A percentile compares a stretch with the other conserved stretches of the same genome.
phyloP scores from a whole-genome alignment of 1,140 invertebrate genomes.

The Aphelenchoides fujianensis region DNA sequence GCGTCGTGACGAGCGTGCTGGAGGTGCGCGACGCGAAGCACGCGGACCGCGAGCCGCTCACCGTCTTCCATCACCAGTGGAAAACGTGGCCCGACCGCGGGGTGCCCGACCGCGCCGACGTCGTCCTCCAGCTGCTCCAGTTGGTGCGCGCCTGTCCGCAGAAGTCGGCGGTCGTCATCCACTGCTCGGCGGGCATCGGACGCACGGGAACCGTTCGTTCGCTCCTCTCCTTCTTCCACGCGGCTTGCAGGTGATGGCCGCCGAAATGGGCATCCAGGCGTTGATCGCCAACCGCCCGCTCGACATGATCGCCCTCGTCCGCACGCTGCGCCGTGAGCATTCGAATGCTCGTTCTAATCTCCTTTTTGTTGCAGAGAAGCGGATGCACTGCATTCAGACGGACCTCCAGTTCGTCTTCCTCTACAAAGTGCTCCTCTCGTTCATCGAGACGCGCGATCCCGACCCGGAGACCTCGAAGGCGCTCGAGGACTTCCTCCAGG shows the following conservation, averaged over 20 bases:
- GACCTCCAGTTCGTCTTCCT: no score
- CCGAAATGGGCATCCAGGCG: no score
- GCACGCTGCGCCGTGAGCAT: not conserved
- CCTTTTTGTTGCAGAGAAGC: not conserved
- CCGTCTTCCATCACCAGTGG: constrained; percentile 24
- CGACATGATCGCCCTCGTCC: no score
- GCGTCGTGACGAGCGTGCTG: not conserved
- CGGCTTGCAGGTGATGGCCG: no score
- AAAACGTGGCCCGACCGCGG: constrained; percentile 18
- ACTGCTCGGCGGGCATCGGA: constrained; percentile 20
- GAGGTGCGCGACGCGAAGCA: constrained; percentile 1
- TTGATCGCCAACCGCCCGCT: no score
- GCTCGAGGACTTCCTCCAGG: not conserved
- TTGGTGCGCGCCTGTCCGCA: not conserved
- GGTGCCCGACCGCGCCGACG: not conserved
- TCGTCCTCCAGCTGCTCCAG: constrained; percentile 5
- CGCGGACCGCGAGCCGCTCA: not conserved
- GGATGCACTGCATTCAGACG: constrained; percentile 16
- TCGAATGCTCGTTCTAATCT: not conserved
- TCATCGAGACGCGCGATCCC: not conserved
- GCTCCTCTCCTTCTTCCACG: no score
- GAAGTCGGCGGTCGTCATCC: not conserved
- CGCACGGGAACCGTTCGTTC: constrained; percentile 15
- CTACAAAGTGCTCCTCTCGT: not conserved
- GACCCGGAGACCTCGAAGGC: not conserved